Evolutionary conservation across 2,888 invertebrate genomes (phyloP), one percentile per base, ranked within the genome.

Genomic region (Folsomia manolachei): DNA sequence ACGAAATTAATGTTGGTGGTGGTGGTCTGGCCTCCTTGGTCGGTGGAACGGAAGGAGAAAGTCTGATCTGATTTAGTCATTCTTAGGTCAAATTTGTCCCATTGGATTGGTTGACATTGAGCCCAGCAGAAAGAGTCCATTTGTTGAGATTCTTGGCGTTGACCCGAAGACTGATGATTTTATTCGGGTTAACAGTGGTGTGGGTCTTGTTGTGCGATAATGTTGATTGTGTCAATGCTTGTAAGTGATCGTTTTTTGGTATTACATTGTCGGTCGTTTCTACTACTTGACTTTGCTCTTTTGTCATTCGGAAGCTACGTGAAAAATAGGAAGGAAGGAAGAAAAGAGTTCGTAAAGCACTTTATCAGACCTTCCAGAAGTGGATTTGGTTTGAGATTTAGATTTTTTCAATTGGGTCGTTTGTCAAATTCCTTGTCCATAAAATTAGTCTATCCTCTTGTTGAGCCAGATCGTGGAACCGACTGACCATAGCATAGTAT

Each of bases 341-440:
- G 39, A 9, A 14, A 14, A 39, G 39, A 39, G n/a, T n/a, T n/a
- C n/a, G n/a, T n/a, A n/a, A n/a, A n/a, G n/a, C n/a, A n/a, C 39
- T 39, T 39, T 39, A 39, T 39, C 39, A 9, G 7, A 39, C 39
- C 14, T 39, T 39, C 7, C 14, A n/a, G n/a, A 39, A 39, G 39
- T 39, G 21, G 56, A 56, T 56, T 56, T 56, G 19, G 21, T 14
- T 56, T 56, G 4, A n/a, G 19, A 14, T 56, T 56, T 7, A 56
- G 56, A 56, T 56, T 56, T 56, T 56, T 56, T 56, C 56, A 56
- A 56, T 56, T 4, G 56, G 56, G 21, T n/a, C 19, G n/a, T 56
- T 56, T 56, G 56, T 56, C 56, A 56, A 56, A 56, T n/a, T 56
- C n/a, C 21, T 4, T 56, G 56, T 21, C 56, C 56, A 56, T 56